A percentile compares a stretch with the other conserved stretches of the same genome.
Conservation (phyloP, 2,888 invertebrate genomes). For the Tetranychus truncatus region DNA sequence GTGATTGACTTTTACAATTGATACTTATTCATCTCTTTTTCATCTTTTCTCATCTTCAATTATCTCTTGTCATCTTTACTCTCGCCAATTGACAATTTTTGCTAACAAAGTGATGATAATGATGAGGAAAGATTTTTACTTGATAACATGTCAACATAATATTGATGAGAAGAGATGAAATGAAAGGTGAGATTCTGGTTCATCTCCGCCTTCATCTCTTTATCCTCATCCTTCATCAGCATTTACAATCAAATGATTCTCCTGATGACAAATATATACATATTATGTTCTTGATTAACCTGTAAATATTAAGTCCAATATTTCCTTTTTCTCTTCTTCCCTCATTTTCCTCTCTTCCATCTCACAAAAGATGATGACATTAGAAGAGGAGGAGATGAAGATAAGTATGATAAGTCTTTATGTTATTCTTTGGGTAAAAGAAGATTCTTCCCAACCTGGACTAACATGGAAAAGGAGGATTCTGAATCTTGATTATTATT, state of each 20-base stretch:
- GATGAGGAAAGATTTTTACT: not conserved
- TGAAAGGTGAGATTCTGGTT: not conserved
- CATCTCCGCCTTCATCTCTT: not conserved
- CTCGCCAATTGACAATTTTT: not conserved
- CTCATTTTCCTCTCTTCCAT: no score
- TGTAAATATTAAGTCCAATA: not conserved
- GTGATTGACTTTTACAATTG: not conserved
- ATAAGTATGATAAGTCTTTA: not conserved
- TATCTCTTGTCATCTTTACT: not conserved
- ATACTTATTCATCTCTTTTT: not conserved
- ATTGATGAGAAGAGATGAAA: not conserved
- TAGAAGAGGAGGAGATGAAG: not conserved
- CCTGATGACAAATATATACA: not conserved
- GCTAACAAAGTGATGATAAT: not conserved
- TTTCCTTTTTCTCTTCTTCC: no score
- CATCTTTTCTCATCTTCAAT: not conserved
- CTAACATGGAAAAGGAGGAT: not conserved
- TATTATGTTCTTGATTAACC: not conserved
- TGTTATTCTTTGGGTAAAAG: not conserved
- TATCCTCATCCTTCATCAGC: not conserved
- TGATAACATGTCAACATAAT: not conserved
- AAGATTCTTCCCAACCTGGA: not conserved
- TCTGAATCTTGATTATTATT: not conserved
- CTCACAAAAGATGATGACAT: not conserved
- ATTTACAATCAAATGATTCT: not conserved